Percentiles rank a stretch among this genome's conserved stretches.
phyloP scores from a whole-genome alignment of 2,113 vertebrate genomes.

The Nestor notabilis region DNA sequence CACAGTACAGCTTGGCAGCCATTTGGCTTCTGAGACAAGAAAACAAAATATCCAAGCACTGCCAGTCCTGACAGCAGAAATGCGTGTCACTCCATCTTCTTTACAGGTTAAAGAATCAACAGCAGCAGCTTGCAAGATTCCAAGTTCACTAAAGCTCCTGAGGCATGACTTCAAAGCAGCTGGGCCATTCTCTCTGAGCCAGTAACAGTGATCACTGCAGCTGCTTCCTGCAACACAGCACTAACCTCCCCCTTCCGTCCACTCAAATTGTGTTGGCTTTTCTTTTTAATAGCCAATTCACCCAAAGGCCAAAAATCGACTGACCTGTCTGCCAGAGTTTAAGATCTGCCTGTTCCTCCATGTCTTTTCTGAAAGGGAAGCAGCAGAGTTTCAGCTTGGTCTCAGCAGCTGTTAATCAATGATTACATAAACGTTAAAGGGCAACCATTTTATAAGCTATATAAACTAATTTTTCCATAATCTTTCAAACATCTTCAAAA shows the following conservation, averaged over 20 bases:
- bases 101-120: not conserved
- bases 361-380: not conserved
- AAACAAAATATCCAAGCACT: not conserved
- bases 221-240: not conserved
- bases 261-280: not conserved
- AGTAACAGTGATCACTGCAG: fast-evolving
- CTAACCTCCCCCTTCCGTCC: not conserved
- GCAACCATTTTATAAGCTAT: not conserved
- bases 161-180: not conserved
- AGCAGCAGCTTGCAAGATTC: not conserved
- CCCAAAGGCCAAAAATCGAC: not conserved
- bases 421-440: not conserved
- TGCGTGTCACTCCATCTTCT: not conserved
- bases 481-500: not conserved
- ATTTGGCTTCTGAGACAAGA: not conserved
- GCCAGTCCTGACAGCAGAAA: not conserved
- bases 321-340: not conserved
- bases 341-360: not conserved
- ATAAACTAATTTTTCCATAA: not conserved
- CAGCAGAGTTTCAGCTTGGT: not conserved
- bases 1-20: not conserved
- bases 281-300: not conserved
- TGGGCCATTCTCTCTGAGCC: not conserved
- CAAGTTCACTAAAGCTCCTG: not conserved
- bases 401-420: not conserved